phyloP scores from a whole-genome alignment of 2,888 invertebrate species.

The Platycheirus albimanus region DNA sequence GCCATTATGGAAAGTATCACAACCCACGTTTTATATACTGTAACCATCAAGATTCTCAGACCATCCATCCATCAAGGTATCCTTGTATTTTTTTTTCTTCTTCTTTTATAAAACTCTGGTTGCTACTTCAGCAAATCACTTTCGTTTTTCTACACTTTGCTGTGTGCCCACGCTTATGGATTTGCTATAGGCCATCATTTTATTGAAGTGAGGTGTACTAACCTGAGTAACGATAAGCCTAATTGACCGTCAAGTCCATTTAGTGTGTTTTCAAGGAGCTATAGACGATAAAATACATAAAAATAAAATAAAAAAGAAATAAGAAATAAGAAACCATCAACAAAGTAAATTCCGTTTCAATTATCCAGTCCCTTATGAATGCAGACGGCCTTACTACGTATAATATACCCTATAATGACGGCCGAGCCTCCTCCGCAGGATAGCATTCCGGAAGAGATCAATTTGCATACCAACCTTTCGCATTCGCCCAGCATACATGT shows the following conservation, averaged over 20 bases:
- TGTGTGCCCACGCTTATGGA: not conserved
- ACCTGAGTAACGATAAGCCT: slow-evolving; percentile 16
- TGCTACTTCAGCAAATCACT: slow-evolving; percentile 26
- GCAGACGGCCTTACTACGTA: not conserved
- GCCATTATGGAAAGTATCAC: slow-evolving; percentile 51
- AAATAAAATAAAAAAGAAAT: not conserved
- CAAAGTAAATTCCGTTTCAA: slow-evolving; percentile 24
- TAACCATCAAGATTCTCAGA: slow-evolving; percentile 5
- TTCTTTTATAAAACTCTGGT: not conserved
- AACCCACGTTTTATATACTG: not conserved
- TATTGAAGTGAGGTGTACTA: slow-evolving; percentile 2
- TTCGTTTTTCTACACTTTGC: slow-evolving; percentile 10
- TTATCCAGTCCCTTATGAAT: slow-evolving; percentile 15
- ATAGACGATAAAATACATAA: not conserved
- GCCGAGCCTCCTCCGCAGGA: not conserved
- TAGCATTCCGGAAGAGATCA: slow-evolving; percentile 51
- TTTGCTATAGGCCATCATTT: not conserved
- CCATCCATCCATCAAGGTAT: slow-evolving; percentile 29
- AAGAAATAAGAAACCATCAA: too few species aligned
- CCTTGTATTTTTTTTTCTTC: slow-evolving; percentile 8
- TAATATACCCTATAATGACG: slow-evolving; percentile 5
- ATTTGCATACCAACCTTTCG: slow-evolving; percentile 64
- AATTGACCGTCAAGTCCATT: slow-evolving; percentile 47
- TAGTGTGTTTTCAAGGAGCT: slow-evolving; percentile 20
- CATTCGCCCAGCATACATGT: slow-evolving; percentile 46